Evolutionary conservation across 2,797 vertebrate species (phyloP), one percentile per base, ranked within the genome.

Genomic region (Sorex maritimensis): DNA sequence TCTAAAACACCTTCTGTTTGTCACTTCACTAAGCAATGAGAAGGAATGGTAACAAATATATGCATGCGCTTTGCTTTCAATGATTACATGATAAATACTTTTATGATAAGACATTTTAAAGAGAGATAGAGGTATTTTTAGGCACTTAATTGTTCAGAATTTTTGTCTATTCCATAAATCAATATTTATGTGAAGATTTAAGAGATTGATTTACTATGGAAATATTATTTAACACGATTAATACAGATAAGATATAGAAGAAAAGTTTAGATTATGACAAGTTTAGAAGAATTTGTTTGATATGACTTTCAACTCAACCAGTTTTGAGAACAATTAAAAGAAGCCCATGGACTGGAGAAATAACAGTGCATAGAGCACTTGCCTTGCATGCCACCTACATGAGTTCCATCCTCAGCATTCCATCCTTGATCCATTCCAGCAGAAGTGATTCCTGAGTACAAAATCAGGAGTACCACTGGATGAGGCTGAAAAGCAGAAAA

Each of bases 141-240:
- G 19, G 79, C 12, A 72, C 92, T 24, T 52, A 30, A 52, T 77
- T 95, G 58, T 68, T 5, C 6, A 88, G n/a, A 78, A 11, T n/a
- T 81, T 94, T 91, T 94, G n/a, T 75, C 79, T 87, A 75, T 78
- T 92, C 69, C 30, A 82, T 46, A 92, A 87, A 92, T 80, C 38
- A 94, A 46, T 73, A 34, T 6, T 72, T 79, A 4, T 3, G 52
- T 82, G 52, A 82, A 73, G 34, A 72, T 41, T 90, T 46, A 85
- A 63, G 91, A 86, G 46, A 83, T 86, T 90, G 86, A 86, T 82
- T 19, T 49, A 86, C 34, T 88, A 79, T 92, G 67, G 69, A 77
- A 6, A 78, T 82, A 26, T 63, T 72, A 83, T 30, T 77, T 67
- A 52, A 88, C 23, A 85, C 26, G 5, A 77, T 92, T 83, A 72